Conservation (phyloP, 1,140 invertebrate genomes). For the Cydia amplana region DNA sequence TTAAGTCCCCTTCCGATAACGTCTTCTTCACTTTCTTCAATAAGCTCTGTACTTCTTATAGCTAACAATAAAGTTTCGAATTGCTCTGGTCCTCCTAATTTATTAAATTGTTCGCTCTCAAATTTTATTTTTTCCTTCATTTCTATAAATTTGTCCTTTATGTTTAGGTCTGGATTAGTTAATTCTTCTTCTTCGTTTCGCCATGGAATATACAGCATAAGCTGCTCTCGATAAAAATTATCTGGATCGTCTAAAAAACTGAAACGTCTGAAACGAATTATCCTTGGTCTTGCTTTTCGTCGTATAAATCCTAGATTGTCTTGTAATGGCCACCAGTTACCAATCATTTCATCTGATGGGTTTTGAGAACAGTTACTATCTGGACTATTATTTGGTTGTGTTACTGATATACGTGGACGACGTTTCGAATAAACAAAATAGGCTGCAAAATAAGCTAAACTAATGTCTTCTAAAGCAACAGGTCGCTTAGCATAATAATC, state of each 20-base stretch:
- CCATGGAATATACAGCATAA: conserved; percentile 13
- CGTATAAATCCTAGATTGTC: background rate
- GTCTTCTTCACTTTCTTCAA: background rate
- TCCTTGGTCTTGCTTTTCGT: background rate
- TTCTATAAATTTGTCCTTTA: background rate
- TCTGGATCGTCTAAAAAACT: background rate
- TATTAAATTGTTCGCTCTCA: background rate
- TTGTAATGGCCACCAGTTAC: background rate
- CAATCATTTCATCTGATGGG: background rate
- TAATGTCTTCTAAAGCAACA: background rate
- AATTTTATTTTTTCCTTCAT: background rate
- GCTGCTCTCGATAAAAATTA: background rate
- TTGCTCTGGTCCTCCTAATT: background rate
- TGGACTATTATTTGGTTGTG: background rate
- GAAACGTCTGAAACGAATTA: conserved; percentile 1
- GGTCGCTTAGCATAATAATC: conserved; percentile 32
- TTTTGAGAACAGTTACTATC: background rate
- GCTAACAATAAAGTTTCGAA: background rate
- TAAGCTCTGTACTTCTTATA: background rate
- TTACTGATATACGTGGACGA: background rate
- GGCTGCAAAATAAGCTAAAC: conserved; percentile 31
- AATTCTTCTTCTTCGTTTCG: conserved; percentile 9
- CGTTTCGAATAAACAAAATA: conserved; percentile 14
- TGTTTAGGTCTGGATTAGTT: background rate
- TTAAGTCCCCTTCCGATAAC: background rate